These are phyloP conservation scores for Oscheius onirici DNA, from an alignment of 2,888 invertebrate species.

Conservation along the genomic window DNA sequence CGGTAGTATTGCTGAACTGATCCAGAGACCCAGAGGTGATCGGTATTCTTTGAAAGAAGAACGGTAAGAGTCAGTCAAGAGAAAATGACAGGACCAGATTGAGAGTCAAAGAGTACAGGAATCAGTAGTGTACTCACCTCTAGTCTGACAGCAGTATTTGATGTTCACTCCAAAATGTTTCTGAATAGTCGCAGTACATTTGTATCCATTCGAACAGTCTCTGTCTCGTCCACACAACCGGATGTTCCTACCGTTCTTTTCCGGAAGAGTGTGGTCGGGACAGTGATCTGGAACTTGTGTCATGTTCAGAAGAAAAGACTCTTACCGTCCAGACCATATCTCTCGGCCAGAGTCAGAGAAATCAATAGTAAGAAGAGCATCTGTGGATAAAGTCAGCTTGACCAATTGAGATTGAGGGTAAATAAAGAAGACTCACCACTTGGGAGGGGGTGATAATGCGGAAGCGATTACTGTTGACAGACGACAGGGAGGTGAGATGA, in stretches of 20 bases:
- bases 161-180: constrained; percentile 45
- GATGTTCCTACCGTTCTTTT: constrained; percentile 8
- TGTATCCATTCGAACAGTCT: constrained; percentile 28
- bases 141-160: constrained; percentile 50
- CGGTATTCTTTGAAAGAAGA: too few relatives aligned
- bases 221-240: constrained; percentile 10
- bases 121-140: constrained; percentile 33
- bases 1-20: too few relatives aligned
- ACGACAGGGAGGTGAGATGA: too few relatives aligned
- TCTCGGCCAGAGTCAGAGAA: background rate
- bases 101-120: too few relatives aligned
- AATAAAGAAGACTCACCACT: background rate
- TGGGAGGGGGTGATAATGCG: constrained; percentile 7
- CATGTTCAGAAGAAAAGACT: background rate
- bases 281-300: constrained; percentile 11
- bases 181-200: constrained; percentile 7
- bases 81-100: too few relatives aligned
- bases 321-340: constrained; percentile 3
- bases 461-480: constrained; percentile 18
- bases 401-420: background rate
- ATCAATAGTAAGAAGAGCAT: background rate
- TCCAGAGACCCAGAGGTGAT: too few relatives aligned
- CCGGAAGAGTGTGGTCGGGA: constrained; percentile 27
- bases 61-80: too few relatives aligned
- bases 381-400: background rate